Percentiles rank a stretch among this genome's conserved stretches.
Conservation (phyloP, 2,113 vertebrate genomes). For the Spilogale gracilis region DNA sequence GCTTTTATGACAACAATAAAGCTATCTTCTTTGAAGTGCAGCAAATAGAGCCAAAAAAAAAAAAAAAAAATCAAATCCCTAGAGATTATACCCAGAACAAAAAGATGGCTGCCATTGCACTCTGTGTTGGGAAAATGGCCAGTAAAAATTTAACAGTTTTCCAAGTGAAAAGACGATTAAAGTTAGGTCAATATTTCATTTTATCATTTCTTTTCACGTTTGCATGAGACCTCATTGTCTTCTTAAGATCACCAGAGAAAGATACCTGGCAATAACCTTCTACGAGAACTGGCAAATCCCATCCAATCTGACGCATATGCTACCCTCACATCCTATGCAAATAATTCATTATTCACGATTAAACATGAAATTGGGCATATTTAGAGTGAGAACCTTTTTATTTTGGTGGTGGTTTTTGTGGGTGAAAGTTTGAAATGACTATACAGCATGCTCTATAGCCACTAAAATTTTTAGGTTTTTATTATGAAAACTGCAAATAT, state of each 20-base stretch:
- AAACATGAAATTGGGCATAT: neutral
- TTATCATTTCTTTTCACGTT: conserved; percentile 35
- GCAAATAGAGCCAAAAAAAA: neutral
- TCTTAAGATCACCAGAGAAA: conserved; percentile 19
- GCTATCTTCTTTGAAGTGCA: neutral
- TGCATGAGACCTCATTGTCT: conserved; percentile 23
- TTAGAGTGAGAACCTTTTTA: neutral
- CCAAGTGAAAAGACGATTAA: neutral
- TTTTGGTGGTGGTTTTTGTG: neutral
- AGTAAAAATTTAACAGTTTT: neutral
- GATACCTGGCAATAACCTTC: neutral
- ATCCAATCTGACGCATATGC: neutral
- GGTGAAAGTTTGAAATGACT: neutral
- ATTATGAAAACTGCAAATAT: conserved; percentile 16
- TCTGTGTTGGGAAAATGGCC: neutral
- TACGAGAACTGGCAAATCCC: neutral
- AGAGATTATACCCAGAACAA: neutral
- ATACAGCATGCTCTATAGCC: neutral
- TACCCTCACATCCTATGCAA: neutral
- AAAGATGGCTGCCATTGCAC: neutral
- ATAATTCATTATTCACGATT: neutral
- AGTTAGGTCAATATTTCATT: conserved; percentile 33
- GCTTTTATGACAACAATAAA: conserved; percentile 7
- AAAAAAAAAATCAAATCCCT: neutral
- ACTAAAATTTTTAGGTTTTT: neutral